A percentile compares a stretch with the other conserved stretches of the same genome.
phyloP scores from a whole-genome alignment of 2,797 vertebrate species.

The Amblyraja radiata region DNA sequence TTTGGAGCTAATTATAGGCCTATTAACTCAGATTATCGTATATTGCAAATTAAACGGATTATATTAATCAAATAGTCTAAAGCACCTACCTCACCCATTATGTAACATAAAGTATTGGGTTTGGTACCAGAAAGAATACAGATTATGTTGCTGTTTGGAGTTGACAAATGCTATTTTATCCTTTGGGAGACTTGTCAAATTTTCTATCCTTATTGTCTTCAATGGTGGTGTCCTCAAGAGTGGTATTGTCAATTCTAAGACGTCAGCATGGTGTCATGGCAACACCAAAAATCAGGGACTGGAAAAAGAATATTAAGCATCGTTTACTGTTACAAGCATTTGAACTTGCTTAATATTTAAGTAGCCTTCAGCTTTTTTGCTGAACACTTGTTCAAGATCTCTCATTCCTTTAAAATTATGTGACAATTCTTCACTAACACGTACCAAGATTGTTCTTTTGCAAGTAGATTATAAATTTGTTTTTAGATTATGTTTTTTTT shows the following conservation, averaged over 20 bases:
- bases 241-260: background rate
- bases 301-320: background rate
- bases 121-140: background rate
- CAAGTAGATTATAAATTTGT: background rate
- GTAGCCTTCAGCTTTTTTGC: background rate
- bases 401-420: too few species aligned
- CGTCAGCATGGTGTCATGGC: background rate
- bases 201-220: background rate
- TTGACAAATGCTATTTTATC: background rate
- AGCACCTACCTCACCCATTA: too few species aligned
- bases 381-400: too few species aligned
- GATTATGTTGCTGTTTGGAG: background rate
- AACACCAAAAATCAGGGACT: background rate
- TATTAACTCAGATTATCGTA: background rate
- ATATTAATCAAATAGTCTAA: background rate
- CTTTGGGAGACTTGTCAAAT: background rate
- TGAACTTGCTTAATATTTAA: background rate
- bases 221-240: background rate
- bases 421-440: background rate
- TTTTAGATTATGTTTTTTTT: too few species aligned
- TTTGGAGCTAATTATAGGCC: background rate
- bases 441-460: background rate
- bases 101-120: background rate
- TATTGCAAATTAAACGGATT: background rate
- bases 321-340: background rate